Evolutionary conservation across 2,888 invertebrate species (phyloP), one percentile per base, ranked within the genome.

Genomic region (Caenorhabditis virilis): DNA sequence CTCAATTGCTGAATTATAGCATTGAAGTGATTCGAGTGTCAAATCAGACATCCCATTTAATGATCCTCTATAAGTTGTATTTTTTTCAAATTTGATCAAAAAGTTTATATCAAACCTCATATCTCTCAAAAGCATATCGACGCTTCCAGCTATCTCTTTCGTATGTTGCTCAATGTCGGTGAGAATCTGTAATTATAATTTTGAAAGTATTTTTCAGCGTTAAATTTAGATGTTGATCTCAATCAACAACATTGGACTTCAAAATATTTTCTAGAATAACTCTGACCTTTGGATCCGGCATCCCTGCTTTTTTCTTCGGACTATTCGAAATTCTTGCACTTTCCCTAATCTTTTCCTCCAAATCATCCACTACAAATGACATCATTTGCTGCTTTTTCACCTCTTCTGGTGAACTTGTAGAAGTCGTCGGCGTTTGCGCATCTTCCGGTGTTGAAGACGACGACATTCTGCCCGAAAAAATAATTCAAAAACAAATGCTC

Each of bases 11-110:
- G 66, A 51, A 35, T 72, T 72, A 54, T 73, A 77, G 53, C 74
- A 79, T 48, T 82, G 77, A 18, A 72, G 67, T 2, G 74, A 76
- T 59, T 81, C 81, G 25, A 78, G 51, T 7, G 80, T 78, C 15
- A 81, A 56, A 51, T 80, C 80, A 23, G 73, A 70, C 74, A 80
- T 78, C 13, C 80, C 80, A 27, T 75, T 74, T 7, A 80, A 69
- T 1, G 74, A 69, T 15, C 80, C 79, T 64, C 68, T 70, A 36
- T 13, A n/a, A n/a, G n/a, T n/a, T n/a, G n/a, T 43, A 53, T 22
- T 33, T 27, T 15, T 25, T 6, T 15, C 22, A 9, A 39, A 30
- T 25, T 23, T 15, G 13, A 15, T 6, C 11, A 13, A 22, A 20
- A 20, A 22, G n/a, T 20, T 30, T 33, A n/a, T 4, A 41, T 23